Evolutionary conservation across 2,888 invertebrate species (phyloP).

Genomic region (Pinctada fucata): DNA sequence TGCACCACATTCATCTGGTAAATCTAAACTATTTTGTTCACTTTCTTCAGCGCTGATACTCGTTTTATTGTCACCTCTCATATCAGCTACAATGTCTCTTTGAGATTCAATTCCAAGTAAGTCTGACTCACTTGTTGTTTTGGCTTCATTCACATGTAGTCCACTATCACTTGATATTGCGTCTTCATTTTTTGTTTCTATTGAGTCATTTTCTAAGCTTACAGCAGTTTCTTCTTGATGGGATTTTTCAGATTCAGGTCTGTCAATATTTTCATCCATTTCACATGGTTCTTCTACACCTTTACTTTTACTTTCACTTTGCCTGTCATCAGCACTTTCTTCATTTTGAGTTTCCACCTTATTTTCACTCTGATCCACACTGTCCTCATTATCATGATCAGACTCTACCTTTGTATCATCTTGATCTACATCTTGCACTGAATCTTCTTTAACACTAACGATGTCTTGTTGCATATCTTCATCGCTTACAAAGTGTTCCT

Average conservation of each 20-base stretch:
- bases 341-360: slow-evolving; percentile 3
- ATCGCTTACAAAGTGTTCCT: too few species aligned
- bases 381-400: slow-evolving; percentile 5
- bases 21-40: too few species aligned
- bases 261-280: neutral
- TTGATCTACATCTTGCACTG: neutral
- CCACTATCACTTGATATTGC: neutral
- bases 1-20: too few species aligned
- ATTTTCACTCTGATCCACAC: neutral
- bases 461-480: neutral
- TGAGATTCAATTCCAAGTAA: too few species aligned
- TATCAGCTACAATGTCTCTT: too few species aligned
- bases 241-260: neutral
- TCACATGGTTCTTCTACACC: neutral
- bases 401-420: neutral
- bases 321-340: neutral
- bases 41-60: too few species aligned
- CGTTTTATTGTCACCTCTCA: too few species aligned
- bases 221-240: neutral
- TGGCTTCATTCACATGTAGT: neutral
- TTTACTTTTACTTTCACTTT: slow-evolving; percentile 3
- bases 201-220: neutral
- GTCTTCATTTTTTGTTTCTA: neutral
- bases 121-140: neutral
- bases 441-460: neutral